Base-by-base conservation (phyloP, 2,888 invertebrate species). In the Sinodicranocentrus sp. region DNA sequence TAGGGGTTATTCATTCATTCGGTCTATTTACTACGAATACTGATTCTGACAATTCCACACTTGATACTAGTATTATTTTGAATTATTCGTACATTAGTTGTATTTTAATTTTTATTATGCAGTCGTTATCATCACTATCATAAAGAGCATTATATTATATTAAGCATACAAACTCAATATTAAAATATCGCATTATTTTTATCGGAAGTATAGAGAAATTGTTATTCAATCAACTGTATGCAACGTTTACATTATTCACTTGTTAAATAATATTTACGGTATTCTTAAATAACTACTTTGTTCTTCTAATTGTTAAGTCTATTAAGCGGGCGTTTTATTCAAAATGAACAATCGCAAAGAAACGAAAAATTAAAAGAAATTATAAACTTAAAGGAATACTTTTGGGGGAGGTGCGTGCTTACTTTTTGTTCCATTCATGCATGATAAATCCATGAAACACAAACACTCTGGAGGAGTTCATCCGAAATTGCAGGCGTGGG, bases 311-410 rank as follows among this genome's bases (percentile, higher is more conserved):
- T 8, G 21, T 23, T 2, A 57, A 19, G n/a, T n/a, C n/a, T 57
- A 44, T 25, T 48, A 48, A 63, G 21, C 28, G 2, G 25, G 23
- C 25, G n/a, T 48, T 68, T 48, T 48, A 48, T 28, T 1, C 44
- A 44, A 23, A 25, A 44, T 68, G 75, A 82, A 82, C 75, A 75
- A 82, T 70, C 73, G 82, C 75, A 82, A 23, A 75, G 19, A 73
- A 44, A 68, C 68, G 82, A 52, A 72, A 52, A 75, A 75, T 65
- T 72, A 72, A 71, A 79, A 23, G 48, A 57, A 63, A 17, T 17
- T 25, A 57, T 25, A 21, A 54, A n/a, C 15, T 48, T 2, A 48
- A 48, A n/a, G 15, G 15, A 48, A 48, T 48, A 48, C n/a, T 48
- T 48, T 48, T 39, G 13, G n/a, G n/a, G n/a, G n/a, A n/a, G n/a